Base-by-base conservation (phyloP, 2,888 invertebrate genomes). In the Scaptomyza tumidula region DNA sequence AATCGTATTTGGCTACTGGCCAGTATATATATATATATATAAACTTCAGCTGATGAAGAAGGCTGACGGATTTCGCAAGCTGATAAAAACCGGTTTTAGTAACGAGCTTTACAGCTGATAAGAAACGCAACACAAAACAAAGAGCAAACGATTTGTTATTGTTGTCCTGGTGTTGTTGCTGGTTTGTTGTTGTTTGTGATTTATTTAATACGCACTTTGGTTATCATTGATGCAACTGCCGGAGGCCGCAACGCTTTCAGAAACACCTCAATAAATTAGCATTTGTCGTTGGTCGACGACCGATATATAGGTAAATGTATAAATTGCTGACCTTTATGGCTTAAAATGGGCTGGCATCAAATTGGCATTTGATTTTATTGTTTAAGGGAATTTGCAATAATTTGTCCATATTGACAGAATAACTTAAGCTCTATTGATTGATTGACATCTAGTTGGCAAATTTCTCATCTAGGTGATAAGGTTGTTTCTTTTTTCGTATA, bases 51-150 rank as follows among this genome's bases (percentile, higher is more conserved):
- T 1, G 16, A 16, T n/a, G 39, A 24, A 59, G 66, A 56, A 59
- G 59, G 41, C 46, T 54, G 41, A 16, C 33, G 0, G 14, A 44
- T 84, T 88, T 83, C 68, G 78, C 86, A 75, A 88, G 71, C 75
- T 83, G 78, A 80, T 88, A 78, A 86, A 75, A 84, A 88, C 86
- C 70, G 71, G 86, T 88, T 84, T 53, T 29, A 53, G 45, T 16
- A 48, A 33, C 41, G 37, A 24, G 41, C 56, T 48, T 37, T 52
- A 43, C 44, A 48, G 52, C 57, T 82, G 82, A 82, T 82, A 82
- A 82, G 65, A 60, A 60, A 41, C 16, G 16, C 41, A 41, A 16
- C 10, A 16, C 41, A 29, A 6, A 33, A 6, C 33, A 31, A 45
- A 48, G 43, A 55, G 24, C 56, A 41, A 39, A 14, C 24, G 27